Evolutionary conservation across 2,888 invertebrate genomes (phyloP), one percentile per base, ranked within the genome.

Genomic region (Amphipoea oculea): DNA sequence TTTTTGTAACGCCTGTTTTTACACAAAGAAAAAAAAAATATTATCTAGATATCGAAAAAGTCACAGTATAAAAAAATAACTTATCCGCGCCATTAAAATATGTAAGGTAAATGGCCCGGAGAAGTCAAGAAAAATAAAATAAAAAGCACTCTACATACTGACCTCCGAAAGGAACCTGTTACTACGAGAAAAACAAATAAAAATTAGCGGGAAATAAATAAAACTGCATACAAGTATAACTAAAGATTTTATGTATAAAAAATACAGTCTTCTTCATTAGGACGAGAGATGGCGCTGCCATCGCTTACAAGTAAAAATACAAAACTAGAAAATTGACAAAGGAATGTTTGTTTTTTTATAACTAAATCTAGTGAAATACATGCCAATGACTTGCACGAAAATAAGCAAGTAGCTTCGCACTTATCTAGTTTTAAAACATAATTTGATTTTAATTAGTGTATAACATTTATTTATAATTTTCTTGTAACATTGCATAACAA

Each of bases 151-250:
- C 90, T 90, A 91, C 51, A 91, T 93, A 93, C 93, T 92, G 90
- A 93, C 93, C 93, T 93, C 88, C 74, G 57, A 86, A 84, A 79
- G 88, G 81, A 90, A 89, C 89, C 92, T 93, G 91, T 89, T 85
- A 81, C 71, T 86, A 84, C 82, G 42, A 79, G 73, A 88, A 85
- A 82, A 86, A 73, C 72, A 87, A 86, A 86, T 51, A 83, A 78
- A 73, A 60, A 87, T 85, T 88, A 85, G 83, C 65, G 60, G 80
- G 40, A 77, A 36, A 48, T 54, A 79, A 89, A 89, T 79, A 76
- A 88, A 87, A 89, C 68, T 45, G 3, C 76, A 40, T 12, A 65
- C 0, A 45, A 40, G 20, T 12, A 29, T 9, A 40, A 51, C 57
- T 67, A 48, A 20, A 63, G 23, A 79, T 81, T 88, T 82, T 78